A percentile compares a stretch with the other conserved stretches of the same genome.
phyloP scores from a whole-genome alignment of 2,797 vertebrate species.

The Muraenolepis orangiensis region DNA sequence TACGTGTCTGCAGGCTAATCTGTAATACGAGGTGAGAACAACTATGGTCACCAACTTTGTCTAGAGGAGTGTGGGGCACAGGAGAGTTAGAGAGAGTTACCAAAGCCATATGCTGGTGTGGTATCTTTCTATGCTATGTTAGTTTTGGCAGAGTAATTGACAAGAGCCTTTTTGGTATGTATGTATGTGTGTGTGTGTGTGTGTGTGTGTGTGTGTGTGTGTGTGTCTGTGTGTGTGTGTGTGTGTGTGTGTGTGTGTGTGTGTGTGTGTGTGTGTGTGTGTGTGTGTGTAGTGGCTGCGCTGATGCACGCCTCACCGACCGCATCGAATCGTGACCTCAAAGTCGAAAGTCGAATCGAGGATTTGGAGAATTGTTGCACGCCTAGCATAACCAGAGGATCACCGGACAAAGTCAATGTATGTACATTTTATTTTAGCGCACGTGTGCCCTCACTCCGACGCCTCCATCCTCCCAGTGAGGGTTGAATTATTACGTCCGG shows the following conservation, averaged over 20 bases:
- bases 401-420: neutral
- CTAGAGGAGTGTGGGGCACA: neutral
- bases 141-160: neutral
- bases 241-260: too few relatives aligned
- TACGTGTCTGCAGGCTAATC: neutral
- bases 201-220: too few relatives aligned
- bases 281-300: neutral
- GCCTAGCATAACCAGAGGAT: neutral
- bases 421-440: neutral
- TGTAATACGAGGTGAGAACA: neutral
- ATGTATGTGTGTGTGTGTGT: too few relatives aligned
- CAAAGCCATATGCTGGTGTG: neutral
- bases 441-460: neutral
- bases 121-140: neutral
- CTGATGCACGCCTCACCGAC: too few relatives aligned
- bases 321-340: too few relatives aligned
- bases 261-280: neutral
- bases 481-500: constrained; percentile 31
- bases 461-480: neutral
- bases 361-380: too few relatives aligned
- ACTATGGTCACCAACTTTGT: neutral
- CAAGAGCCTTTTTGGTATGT: neutral
- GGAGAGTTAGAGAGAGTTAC: neutral
- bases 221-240: too few relatives aligned
- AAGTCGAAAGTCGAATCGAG: too few relatives aligned